Evolutionary conservation across 2,113 vertebrate genomes (phyloP).

Genomic region (Odocoileus virginianus): DNA sequence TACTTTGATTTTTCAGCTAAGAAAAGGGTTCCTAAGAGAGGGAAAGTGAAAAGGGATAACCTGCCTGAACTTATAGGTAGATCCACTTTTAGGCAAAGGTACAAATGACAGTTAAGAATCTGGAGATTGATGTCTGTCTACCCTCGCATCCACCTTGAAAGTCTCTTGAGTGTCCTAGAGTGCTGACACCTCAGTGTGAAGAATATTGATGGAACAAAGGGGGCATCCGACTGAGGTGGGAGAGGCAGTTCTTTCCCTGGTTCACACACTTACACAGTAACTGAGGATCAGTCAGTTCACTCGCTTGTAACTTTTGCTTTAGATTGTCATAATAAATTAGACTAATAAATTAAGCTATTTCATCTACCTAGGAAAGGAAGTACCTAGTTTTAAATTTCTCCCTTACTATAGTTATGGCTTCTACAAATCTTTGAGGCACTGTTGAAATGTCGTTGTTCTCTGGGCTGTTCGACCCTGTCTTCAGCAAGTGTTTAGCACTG

Average conservation of each 20-base stretch:
- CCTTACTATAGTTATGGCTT: not conserved
- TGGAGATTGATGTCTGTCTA: not conserved
- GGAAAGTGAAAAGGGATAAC: not conserved
- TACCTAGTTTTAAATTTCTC: not conserved
- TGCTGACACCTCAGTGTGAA: not conserved
- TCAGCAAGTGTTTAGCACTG: not conserved
- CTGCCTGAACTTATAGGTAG: not conserved
- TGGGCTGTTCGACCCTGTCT: not conserved
- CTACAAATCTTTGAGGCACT: not conserved
- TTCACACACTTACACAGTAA: not conserved
- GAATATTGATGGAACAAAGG: not conserved
- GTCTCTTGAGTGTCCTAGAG: not conserved
- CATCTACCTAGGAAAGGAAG: not conserved
- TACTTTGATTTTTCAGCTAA: not conserved
- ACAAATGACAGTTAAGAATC: not conserved
- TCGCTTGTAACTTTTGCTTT: not conserved
- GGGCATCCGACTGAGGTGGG: not conserved
- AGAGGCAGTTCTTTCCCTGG: not conserved
- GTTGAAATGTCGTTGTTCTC: not conserved
- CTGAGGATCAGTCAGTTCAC: not conserved
- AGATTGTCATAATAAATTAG: not conserved
- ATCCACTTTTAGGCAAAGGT: not conserved
- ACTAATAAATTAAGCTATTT: not conserved
- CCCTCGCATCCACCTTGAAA: not conserved
- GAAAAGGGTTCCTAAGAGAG: not conserved